These are phyloP conservation scores for Cheilosia variabilis DNA, from an alignment of 2,888 invertebrate genomes.

Conservation along the genomic window DNA sequence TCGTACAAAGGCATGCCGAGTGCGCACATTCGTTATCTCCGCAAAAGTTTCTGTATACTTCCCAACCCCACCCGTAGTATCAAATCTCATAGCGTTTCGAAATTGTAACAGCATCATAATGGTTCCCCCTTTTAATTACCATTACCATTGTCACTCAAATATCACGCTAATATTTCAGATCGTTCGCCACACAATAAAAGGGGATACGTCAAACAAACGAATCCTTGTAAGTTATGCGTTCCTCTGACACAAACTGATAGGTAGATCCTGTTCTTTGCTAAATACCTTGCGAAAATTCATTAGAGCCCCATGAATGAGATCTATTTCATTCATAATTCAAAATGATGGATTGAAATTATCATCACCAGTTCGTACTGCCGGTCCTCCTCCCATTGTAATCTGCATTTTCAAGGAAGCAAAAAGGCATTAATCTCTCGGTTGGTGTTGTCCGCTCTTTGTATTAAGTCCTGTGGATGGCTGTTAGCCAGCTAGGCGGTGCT, in stretches of 20 bases:
- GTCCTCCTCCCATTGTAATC: conserved; percentile 67
- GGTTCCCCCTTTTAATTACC: conserved; percentile 59
- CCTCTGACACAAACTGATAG: conserved; percentile 73
- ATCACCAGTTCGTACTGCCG: conserved; percentile 58
- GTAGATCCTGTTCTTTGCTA: conserved; percentile 75
- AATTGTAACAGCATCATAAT: conserved; percentile 57
- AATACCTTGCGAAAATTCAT: conserved; percentile 75
- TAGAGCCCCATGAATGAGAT: conserved; percentile 71
- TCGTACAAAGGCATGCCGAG: conserved; percentile 5
- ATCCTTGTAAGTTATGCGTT: conserved; percentile 71
- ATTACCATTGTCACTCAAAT: conserved; percentile 72
- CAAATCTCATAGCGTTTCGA: conserved; percentile 24
- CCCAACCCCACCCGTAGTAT: not conserved
- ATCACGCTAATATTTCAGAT: conserved; percentile 71
- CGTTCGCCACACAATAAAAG: conserved; percentile 47
- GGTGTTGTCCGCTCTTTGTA: conserved; percentile 63
- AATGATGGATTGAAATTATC: conserved; percentile 76
- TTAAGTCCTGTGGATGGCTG: conserved; percentile 47
- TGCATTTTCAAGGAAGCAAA: conserved; percentile 74
- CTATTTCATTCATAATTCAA: conserved; percentile 75
- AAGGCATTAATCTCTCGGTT: conserved; percentile 72
- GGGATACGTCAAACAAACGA: conserved; percentile 56
- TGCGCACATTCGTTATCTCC: conserved; percentile 12
- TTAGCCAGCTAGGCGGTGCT: conserved; percentile 3
- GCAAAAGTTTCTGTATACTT: not conserved